phyloP scores from a whole-genome alignment of 1,140 invertebrate genomes.

The Drosophila truncata region DNA sequence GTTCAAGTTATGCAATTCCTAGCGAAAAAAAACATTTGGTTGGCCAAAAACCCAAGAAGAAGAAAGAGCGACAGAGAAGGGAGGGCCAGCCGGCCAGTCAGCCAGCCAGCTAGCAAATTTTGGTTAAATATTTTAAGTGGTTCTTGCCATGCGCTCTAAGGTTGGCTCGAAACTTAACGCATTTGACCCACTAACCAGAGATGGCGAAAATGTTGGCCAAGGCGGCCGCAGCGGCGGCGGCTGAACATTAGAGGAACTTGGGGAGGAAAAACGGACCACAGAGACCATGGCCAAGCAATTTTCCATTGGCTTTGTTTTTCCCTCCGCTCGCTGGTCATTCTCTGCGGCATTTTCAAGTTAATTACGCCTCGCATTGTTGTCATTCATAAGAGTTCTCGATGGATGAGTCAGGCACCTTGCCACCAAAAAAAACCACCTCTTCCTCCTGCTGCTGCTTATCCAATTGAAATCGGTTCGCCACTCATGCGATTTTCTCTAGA shows the following conservation, averaged over 20 bases:
- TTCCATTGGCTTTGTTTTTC: slow-evolving; percentile 42
- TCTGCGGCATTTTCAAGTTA: slow-evolving; percentile 64
- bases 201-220: slow-evolving; percentile 39
- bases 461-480: slow-evolving; percentile 49
- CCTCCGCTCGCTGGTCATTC: slow-evolving; percentile 42
- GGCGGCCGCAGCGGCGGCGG: slow-evolving; percentile 5
- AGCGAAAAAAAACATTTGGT: slow-evolving; percentile 37
- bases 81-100: slow-evolving; percentile 18
- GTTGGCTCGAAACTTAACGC: slow-evolving; percentile 69
- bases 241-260: slow-evolving; percentile 15
- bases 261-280: slow-evolving; percentile 16
- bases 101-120: slow-evolving; percentile 44
- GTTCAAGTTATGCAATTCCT: slow-evolving; percentile 70
- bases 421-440: slow-evolving; percentile 15
- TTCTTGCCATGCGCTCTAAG: slow-evolving; percentile 76
- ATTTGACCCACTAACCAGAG: slow-evolving; percentile 74
- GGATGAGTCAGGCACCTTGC: slow-evolving; percentile 55
- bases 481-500: slow-evolving; percentile 65
- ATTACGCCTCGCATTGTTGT: slow-evolving; percentile 74
- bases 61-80: slow-evolving; percentile 16
- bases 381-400: slow-evolving; percentile 63
- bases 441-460: neutral
- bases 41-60: slow-evolving; percentile 28
- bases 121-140: slow-evolving; percentile 81
- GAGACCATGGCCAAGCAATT: slow-evolving; percentile 57